Base-by-base conservation (phyloP, 2,888 invertebrate genomes). In the Hydraecia micacea region DNA sequence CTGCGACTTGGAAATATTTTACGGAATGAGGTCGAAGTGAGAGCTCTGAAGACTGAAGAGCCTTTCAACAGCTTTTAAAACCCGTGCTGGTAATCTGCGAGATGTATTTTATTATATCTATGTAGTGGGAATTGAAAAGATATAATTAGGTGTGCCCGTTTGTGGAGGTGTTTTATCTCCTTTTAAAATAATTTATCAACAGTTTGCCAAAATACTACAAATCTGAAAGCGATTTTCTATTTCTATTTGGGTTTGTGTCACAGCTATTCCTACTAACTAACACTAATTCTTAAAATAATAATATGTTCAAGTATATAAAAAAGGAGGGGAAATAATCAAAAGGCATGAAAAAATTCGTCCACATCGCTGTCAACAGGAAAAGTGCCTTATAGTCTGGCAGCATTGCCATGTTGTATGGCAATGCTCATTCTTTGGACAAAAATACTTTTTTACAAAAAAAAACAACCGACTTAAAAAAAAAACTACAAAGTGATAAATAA, bases 11-110 rank as follows among this genome's bases (percentile, higher is more conserved):
- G 74, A 85, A 89, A 88, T 82, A 84, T 87, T 88, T 81, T 75
- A 80, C 79, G 83, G 81, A 89, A 89, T 75, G 89, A 85, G 89
- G 88, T 87, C 88, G 76, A 65, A 83, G 67, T 67, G 83, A 89
- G 89, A 75, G 88, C 81, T 66, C 81, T 84, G 74, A 76, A 69
- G 79, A 80, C 79, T 84, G 81, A 68, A 82, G 84, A 69, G 79
- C 75, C 60, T 84, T 89, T 86, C 83, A 89, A 86, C 79, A 75
- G 88, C 69, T 81, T 88, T 86, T 80, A 78, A 86, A 86, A 79
- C 83, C 62, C 73, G 73, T 62, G 76, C 83, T 83, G 81, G 85
- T 87, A 87, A 88, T 84, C 79, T 82, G 69, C 72, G 69, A 69
- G 77, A 82, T 80, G 83, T 87, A 80, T 86, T 83, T 78, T 71